Evolutionary conservation across 1,140 invertebrate genomes (phyloP).

Genomic region (Neocloeon triangulifer): DNA sequence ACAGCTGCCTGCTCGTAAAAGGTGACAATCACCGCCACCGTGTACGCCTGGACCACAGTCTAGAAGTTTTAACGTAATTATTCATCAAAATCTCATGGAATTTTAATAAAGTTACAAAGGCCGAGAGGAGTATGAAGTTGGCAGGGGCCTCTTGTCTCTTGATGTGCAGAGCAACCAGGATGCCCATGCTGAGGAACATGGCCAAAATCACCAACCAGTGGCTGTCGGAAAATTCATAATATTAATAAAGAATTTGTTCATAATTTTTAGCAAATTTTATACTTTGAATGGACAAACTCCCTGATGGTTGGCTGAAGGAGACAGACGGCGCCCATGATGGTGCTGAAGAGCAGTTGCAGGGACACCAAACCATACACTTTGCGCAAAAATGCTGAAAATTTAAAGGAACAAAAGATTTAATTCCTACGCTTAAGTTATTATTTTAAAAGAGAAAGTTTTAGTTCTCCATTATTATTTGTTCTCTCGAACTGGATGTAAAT

Average conservation of each 20-base stretch:
- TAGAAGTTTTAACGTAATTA: constrained; percentile 20
- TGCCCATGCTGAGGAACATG: constrained; percentile 29
- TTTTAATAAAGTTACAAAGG: constrained; percentile 47
- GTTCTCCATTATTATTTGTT: too few relatives aligned
- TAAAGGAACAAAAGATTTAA: constrained; percentile 3
- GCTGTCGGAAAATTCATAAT: too few relatives aligned
- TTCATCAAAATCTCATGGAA: constrained; percentile 6
- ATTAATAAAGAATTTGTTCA: too few relatives aligned
- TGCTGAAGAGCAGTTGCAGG: constrained; percentile 47
- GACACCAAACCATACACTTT: constrained; percentile 64
- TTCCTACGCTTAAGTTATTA: too few relatives aligned
- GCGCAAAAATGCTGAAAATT: constrained; percentile 38
- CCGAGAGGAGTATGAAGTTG: constrained; percentile 38
- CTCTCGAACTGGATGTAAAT: too few relatives aligned
- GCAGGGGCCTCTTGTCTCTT: constrained; percentile 38
- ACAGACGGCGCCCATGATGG: constrained; percentile 35
- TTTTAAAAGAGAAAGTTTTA: too few relatives aligned
- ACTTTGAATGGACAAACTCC: constrained; percentile 42
- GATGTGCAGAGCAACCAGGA: constrained; percentile 32
- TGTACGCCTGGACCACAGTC: constrained; percentile 48
- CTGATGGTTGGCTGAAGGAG: constrained; percentile 35
- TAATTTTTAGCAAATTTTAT: too few relatives aligned
- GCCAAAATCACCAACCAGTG: constrained; percentile 33
- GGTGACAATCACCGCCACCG: constrained; percentile 48
- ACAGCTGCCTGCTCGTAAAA: constrained; percentile 46